Base-by-base conservation (phyloP, 2,888 invertebrate genomes). In the Catotricha subobsoleta region DNA sequence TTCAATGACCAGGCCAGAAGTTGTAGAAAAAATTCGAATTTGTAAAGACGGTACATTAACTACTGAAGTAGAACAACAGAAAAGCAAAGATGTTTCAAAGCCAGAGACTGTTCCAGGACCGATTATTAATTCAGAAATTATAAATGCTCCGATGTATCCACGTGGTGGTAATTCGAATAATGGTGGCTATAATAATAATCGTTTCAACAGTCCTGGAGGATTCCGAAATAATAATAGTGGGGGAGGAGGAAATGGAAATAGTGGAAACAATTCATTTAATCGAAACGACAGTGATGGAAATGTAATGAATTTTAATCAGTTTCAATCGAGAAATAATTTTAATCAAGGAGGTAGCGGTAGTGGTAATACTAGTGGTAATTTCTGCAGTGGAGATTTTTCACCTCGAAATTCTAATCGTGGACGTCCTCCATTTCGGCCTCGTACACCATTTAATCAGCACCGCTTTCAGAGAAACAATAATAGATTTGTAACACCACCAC, bases 61-160 rank as follows among this genome's bases (percentile, higher is more conserved):
- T 44, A 66, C 77, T 9, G 64, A 66, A 45, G 51, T 64, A 25
- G 57, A 57, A 27, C 54, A 50, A 10, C 45, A 43, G 37, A 44
- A 48, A 3, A 37, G 43, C 8, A 43, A 43, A 15, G 21, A 44
- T 20, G 18, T 34, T 9, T 44, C 39, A 20, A 31, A 40, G 8
- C 18, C 28, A 2, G 41, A 42, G 2, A 45, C 23, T 13, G 41
- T 41, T 10, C 30, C 37, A 9, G 30, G 35, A 8, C 33, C 29
- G 12, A 23, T 28, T 29, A 42, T 13, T 12, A 43, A 36, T 37
- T 13, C 43, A 12, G 43, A 45, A 43, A 49, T 60, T n/a, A 55
- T 51, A 2, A 54, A 74, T 52, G 71, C 68, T 12, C 79, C 80
- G 1, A 67, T 76, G 54, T 75, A 77, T 54, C 74, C 75, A 18